phyloP scores from a whole-genome alignment of 2,797 vertebrate genomes.

The Hafferia zeledoni region DNA sequence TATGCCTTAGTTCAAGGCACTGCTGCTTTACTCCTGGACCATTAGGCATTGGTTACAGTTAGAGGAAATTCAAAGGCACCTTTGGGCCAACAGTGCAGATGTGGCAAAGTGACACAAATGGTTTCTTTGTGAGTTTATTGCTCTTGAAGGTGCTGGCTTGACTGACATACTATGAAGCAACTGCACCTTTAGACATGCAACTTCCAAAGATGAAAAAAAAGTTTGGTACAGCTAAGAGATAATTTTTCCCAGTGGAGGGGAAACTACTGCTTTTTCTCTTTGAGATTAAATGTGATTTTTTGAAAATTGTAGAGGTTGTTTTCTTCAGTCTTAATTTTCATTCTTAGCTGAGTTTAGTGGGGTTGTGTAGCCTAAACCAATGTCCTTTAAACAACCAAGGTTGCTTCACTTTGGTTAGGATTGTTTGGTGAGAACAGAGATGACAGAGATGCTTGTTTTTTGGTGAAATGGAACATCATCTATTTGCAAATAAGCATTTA shows the following conservation, averaged over 20 bases:
- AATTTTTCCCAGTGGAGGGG: not conserved
- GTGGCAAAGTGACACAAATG: not conserved
- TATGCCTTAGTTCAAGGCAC: not conserved
- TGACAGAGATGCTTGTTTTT: not conserved
- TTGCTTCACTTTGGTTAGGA: not conserved
- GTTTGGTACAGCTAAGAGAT: not conserved
- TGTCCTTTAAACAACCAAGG: not conserved
- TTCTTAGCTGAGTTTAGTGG: not conserved
- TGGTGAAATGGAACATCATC: not conserved
- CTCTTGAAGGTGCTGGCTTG: not conserved
- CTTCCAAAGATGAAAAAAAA: not conserved
- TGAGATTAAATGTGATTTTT: not conserved
- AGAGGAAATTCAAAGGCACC: not conserved
- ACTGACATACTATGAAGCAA: not conserved
- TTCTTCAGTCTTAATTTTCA: not conserved
- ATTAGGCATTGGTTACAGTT: not conserved
- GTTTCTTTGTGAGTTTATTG: not conserved
- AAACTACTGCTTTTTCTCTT: not conserved
- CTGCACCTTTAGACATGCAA: not conserved
- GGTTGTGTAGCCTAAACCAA: not conserved
- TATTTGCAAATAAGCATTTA: not conserved
- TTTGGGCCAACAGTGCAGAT: not conserved
- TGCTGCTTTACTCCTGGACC: not conserved
- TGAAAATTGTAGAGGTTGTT: not conserved
- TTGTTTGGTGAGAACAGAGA: not conserved